Conservation (phyloP, 2,113 vertebrate genomes). For the Neofelis nebulosa region DNA sequence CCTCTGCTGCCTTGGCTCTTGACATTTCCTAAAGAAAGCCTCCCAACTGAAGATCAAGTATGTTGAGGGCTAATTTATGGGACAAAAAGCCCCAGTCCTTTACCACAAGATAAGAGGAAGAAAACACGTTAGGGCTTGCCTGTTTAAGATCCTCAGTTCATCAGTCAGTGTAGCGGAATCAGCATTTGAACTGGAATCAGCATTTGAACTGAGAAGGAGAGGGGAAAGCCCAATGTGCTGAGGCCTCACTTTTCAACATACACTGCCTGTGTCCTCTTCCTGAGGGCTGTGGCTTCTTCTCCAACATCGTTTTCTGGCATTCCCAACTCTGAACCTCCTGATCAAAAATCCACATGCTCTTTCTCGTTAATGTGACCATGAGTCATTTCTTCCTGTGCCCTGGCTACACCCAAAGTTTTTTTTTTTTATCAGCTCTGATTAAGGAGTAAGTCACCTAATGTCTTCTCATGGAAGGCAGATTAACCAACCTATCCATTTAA, state of each 20-base stretch:
- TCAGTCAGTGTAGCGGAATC: background rate
- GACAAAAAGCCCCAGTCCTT: slow-evolving; percentile 23
- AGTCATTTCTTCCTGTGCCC: slow-evolving; percentile 13
- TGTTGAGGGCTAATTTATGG: background rate
- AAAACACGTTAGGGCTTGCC: background rate
- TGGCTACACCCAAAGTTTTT: slow-evolving; percentile 44
- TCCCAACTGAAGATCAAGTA: background rate
- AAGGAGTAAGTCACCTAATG: slow-evolving; percentile 52
- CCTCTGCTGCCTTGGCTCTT: background rate
- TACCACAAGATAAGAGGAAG: background rate
- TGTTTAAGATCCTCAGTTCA: background rate
- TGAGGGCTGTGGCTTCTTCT: background rate
- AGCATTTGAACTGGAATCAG: background rate
- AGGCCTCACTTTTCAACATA: background rate
- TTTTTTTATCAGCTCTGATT: background rate
- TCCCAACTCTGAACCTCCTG: background rate
- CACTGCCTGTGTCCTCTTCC: background rate
- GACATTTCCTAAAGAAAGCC: slow-evolving; percentile 13
- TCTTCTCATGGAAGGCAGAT: slow-evolving; percentile 50
- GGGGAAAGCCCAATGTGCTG: accelerated
- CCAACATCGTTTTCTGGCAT: background rate
- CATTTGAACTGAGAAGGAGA: no score
- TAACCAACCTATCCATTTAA: slow-evolving; percentile 67
- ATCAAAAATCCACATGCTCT: background rate
- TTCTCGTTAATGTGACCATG: background rate